Evolutionary conservation across 2,888 invertebrate species (phyloP).

Genomic region (Epirrita christyi): DNA sequence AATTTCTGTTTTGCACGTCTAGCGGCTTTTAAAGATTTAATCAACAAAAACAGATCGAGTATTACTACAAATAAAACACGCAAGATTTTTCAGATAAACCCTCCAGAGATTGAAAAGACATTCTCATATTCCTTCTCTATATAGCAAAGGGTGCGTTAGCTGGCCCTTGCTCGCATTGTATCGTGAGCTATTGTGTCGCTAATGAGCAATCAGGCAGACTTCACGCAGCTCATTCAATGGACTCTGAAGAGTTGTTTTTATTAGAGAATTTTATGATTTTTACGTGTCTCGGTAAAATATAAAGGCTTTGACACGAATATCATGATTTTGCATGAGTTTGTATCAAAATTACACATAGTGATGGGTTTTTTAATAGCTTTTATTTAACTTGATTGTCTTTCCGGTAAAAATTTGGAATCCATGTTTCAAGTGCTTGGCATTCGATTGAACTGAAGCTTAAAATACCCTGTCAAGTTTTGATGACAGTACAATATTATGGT

Average conservation of each 20-base stretch:
- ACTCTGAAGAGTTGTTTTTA: conserved; percentile 37
- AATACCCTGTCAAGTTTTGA: too few species aligned
- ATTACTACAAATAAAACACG: too few species aligned
- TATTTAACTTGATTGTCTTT: too few species aligned
- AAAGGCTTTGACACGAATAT: not conserved
- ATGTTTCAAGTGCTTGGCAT: too few species aligned
- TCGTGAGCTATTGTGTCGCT: conserved; percentile 64
- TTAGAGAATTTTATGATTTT: not conserved
- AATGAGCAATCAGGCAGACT: conserved; percentile 73
- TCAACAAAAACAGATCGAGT: not conserved
- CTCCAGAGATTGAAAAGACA: too few species aligned
- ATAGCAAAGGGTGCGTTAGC: not conserved
- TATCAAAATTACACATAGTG: too few species aligned
- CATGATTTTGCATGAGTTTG: not conserved
- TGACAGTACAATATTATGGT: too few species aligned
- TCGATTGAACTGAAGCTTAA: too few species aligned
- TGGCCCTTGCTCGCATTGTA: conserved; percentile 51
- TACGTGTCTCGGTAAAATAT: not conserved
- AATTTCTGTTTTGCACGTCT: conserved; percentile 8
- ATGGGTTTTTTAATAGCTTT: too few species aligned
- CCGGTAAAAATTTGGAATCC: too few species aligned
- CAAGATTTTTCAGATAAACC: too few species aligned
- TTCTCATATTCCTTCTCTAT: too few species aligned
- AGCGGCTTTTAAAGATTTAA: conserved; percentile 4
- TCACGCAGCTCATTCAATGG: conserved; percentile 52